Evolutionary conservation across 2,113 vertebrate species (phyloP), one percentile per base, ranked within the genome.

Genomic region (Calonectris borealis): DNA sequence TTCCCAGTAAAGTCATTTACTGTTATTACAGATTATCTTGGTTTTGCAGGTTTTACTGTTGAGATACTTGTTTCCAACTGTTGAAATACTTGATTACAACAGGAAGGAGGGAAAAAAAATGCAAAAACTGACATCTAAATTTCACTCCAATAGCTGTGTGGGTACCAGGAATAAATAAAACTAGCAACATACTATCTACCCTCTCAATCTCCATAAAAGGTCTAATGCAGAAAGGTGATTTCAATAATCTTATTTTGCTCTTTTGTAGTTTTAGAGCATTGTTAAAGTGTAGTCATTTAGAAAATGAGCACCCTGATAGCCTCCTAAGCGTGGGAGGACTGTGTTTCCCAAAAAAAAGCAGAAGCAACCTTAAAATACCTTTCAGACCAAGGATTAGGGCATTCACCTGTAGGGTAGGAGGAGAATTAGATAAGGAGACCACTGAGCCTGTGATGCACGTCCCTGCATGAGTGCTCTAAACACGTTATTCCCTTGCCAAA

Each of bases 401-500:
- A 51, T 65, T 55, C 11, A 66, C 16, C 13, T 84, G 21, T 17
- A 55, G 9, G 6, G 14, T 16, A 3, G 15, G 20, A 91, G 7
- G 25, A 71, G 21, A 57, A 11, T 72, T 16, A 15, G 20, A 26
- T 21, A 88, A 71, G 20, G 9, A 22, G 13, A 81, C 6, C 21
- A 34, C 31, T 42, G 31, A 72, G 32, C 13, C 25, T 68, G 12
- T 0, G 0, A 6, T 34, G 22, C 29, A 51, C 8, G 15, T 42
- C 36, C 18, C n/a, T 60, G 17, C 7, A 8, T 0, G 0, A 80
- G 15, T 12, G 8, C 17, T 71, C 36, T 68, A 25, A 61, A 81
- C 7, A 10, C 12, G 36, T 72, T 18, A 34, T 24, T 65, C 14
- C 6, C 11, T 18, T 62, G 26, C 31, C 44, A 62, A 85, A 82